phyloP scores from a whole-genome alignment of 2,888 invertebrate species.

The Drosophila cognata region DNA sequence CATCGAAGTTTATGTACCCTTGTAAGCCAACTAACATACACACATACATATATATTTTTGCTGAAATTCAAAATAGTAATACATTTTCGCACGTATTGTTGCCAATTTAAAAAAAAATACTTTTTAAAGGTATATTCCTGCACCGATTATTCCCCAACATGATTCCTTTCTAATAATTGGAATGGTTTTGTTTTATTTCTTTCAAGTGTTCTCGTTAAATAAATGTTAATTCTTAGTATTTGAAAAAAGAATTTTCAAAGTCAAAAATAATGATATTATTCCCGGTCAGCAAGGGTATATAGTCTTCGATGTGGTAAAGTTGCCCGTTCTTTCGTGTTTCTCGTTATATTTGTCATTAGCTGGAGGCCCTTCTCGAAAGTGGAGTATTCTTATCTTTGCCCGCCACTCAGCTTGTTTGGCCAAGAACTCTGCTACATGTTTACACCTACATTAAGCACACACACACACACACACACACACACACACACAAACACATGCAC shows the following conservation, averaged over 20 bases:
- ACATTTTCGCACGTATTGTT: too few relatives aligned
- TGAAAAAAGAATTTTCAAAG: not conserved
- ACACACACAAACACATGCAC: conserved; percentile 8
- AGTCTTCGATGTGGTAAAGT: not conserved
- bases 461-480: conserved; percentile 6
- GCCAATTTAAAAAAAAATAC: too few relatives aligned
- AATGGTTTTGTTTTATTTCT: too few relatives aligned
- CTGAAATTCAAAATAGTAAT: too few relatives aligned
- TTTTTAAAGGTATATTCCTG: too few relatives aligned
- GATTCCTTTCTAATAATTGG: too few relatives aligned
- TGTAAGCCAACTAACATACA: too few relatives aligned
- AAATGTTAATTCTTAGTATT: not conserved
- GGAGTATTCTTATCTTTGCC: conserved; percentile 15
- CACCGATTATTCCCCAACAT: too few relatives aligned
- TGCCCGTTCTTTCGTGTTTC: not conserved
- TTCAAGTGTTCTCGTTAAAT: too few relatives aligned
- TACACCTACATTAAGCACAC: conserved; percentile 9
- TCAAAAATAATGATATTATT: not conserved
- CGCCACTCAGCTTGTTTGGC: conserved; percentile 17
- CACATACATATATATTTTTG: too few relatives aligned
- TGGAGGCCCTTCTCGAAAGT: conserved; percentile 1
- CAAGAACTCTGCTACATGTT: not conserved
- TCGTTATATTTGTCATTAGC: not conserved
- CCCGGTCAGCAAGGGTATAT: not conserved
- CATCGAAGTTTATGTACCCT: too few relatives aligned